phyloP scores from a whole-genome alignment of 2,888 invertebrate species.

The Atethmia centrago region DNA sequence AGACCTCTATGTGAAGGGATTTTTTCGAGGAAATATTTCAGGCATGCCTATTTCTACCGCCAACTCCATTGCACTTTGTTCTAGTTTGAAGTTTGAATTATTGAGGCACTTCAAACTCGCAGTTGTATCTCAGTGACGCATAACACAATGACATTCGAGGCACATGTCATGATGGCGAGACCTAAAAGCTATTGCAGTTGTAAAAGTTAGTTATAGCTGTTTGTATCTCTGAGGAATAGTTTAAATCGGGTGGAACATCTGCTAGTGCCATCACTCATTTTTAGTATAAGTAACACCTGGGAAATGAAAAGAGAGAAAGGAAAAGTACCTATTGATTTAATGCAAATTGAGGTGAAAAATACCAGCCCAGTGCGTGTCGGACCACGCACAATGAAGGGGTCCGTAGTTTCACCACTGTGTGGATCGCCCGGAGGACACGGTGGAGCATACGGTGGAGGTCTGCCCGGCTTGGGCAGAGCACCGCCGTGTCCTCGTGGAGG shows the following conservation, averaged over 20 bases:
- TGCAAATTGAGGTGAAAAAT: too few relatives aligned
- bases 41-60: neutral
- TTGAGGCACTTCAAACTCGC: neutral
- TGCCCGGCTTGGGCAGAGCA: too few relatives aligned
- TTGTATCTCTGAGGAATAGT: neutral
- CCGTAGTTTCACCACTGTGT: too few relatives aligned
- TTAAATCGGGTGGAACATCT: neutral
- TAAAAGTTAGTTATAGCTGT: neutral
- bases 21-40: neutral
- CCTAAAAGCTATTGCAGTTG: neutral
- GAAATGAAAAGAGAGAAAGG: neutral
- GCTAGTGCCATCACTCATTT: neutral
- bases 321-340: neutral
- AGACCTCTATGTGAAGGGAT: neutral
- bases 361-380: too few relatives aligned
- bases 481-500: too few relatives aligned
- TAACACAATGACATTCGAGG: neutral
- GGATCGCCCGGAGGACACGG: too few relatives aligned
- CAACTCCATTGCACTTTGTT: constrained; percentile 1
- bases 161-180: neutral
- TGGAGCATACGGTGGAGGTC: too few relatives aligned
- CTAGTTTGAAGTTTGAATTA: neutral
- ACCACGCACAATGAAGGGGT: too few relatives aligned
- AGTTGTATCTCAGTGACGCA: neutral
- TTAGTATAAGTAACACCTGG: neutral